Conservation (phyloP, 2,113 vertebrate genomes). For the Notothenia coriiceps region DNA sequence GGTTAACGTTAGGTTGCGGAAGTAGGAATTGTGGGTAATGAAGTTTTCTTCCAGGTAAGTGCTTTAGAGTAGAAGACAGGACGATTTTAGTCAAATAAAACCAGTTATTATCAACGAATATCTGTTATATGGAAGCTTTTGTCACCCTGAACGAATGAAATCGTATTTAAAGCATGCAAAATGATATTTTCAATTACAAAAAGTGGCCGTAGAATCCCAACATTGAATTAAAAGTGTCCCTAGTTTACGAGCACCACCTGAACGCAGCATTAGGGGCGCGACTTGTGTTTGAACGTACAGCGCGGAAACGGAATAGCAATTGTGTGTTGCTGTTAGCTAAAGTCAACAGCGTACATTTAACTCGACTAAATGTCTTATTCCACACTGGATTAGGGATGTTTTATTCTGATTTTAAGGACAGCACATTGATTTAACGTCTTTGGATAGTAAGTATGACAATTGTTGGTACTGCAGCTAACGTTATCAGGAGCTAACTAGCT, state of each 20-base stretch:
- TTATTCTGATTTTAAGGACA: not conserved
- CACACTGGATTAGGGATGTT: not conserved
- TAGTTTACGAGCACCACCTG: not conserved
- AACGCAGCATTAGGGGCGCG: slow-evolving; percentile 53
- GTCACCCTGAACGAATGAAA: not conserved
- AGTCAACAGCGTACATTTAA: fast-evolving
- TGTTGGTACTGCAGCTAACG: not conserved
- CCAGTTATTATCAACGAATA: not conserved
- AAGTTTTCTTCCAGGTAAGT: slow-evolving; percentile 20
- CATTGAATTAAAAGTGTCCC: not conserved
- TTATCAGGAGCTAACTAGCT: slow-evolving; percentile 9
- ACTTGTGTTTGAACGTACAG: slow-evolving; percentile 65
- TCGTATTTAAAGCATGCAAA: not conserved
- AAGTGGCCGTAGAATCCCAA: not conserved
- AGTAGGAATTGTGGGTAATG: slow-evolving; percentile 76
- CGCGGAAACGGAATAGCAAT: slow-evolving; percentile 26
- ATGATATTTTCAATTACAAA: not conserved
- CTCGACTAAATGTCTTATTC: not conserved
- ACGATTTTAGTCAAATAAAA: not conserved
- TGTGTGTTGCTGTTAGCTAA: slow-evolving; percentile 23
- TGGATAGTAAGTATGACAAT: slow-evolving; percentile 38
- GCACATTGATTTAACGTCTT: not conserved
- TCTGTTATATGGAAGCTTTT: not conserved
- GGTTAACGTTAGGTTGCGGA: slow-evolving; percentile 35
- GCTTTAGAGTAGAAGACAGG: not conserved